Conservation (phyloP, 2,797 vertebrate species). For the Macroramphosus scolopax region DNA sequence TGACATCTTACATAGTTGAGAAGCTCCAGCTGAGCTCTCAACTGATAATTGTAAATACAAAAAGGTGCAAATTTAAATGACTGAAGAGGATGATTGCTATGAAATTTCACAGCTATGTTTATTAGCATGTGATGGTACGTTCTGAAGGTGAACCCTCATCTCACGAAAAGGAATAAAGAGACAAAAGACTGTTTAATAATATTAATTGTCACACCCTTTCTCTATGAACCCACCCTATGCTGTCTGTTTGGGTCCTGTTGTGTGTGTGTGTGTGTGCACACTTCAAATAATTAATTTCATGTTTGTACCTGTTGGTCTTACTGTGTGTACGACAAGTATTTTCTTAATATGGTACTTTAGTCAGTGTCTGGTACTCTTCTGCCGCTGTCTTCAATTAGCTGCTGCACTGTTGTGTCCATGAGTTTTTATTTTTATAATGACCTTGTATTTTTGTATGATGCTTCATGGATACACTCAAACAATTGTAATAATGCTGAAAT, state of each 20-base stretch:
- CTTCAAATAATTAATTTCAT: slow-evolving; percentile 27
- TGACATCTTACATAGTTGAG: not conserved
- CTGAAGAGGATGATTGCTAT: not conserved
- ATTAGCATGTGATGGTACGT: not conserved
- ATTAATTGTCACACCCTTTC: not conserved
- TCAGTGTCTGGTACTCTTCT: slow-evolving; percentile 14
- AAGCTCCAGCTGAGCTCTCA: not conserved
- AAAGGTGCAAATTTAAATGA: too few relatives aligned
- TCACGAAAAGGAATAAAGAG: too few relatives aligned
- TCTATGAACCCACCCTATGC: not conserved
- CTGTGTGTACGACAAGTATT: slow-evolving; percentile 40
- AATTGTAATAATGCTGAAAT: slow-evolving; percentile 62
- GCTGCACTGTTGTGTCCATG: slow-evolving; percentile 18
- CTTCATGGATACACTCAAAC: slow-evolving; percentile 27
- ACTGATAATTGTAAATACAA: not conserved
- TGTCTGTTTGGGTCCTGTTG: slow-evolving; percentile 14
- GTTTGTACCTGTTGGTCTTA: slow-evolving; percentile 15
- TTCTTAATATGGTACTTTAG: slow-evolving; percentile 34
- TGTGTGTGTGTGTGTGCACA: slow-evolving; percentile 30
- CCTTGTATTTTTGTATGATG: slow-evolving; percentile 11
- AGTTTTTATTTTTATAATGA: slow-evolving; percentile 29
- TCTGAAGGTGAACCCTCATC: too few relatives aligned
- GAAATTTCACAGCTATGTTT: not conserved
- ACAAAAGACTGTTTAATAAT: not conserved
- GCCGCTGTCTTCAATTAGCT: slow-evolving; percentile 5